Percentiles rank a stretch among this genome's conserved stretches.
phyloP scores from a whole-genome alignment of 2,113 vertebrate genomes.

The Tetrax tetrax region DNA sequence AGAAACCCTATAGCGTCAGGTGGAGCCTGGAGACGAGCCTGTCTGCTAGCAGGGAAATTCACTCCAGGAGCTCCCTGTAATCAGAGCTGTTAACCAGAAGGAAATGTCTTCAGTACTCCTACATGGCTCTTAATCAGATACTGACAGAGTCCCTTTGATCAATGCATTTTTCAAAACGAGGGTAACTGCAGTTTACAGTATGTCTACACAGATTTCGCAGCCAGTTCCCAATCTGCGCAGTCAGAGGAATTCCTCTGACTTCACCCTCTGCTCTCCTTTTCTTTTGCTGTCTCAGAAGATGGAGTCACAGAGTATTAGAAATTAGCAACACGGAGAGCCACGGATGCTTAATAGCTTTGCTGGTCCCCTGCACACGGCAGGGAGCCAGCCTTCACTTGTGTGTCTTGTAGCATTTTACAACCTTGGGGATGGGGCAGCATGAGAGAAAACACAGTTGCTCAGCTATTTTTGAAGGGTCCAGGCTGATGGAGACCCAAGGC shows the following conservation, averaged over 20 bases:
- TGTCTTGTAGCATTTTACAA: background rate
- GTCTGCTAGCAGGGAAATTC: slow-evolving; percentile 79
- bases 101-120: slow-evolving; percentile 84
- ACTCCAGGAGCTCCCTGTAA: slow-evolving; percentile 77
- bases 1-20: slow-evolving; percentile 78
- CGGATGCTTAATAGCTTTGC: background rate
- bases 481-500: background rate
- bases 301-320: slow-evolving; percentile 34
- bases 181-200: slow-evolving; percentile 70
- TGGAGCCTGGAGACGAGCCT: slow-evolving; percentile 76
- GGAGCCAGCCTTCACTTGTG: background rate
- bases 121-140: slow-evolving; percentile 83
- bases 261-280: slow-evolving; percentile 23
- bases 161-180: slow-evolving; percentile 72
- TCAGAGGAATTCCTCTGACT: slow-evolving; percentile 52
- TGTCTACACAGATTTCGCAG: slow-evolving; percentile 68
- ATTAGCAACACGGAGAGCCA: background rate
- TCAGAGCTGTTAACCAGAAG: slow-evolving; percentile 84
- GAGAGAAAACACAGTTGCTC: background rate
- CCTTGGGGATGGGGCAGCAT: slow-evolving; percentile 24
- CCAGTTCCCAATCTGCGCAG: slow-evolving; percentile 46
- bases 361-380: background rate
- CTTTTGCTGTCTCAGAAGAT: slow-evolving; percentile 22
- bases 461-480: slow-evolving; percentile 31
- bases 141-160: slow-evolving; percentile 84